Conservation (phyloP, 2,888 invertebrate species). For the Drosophila kambysellisi region DNA sequence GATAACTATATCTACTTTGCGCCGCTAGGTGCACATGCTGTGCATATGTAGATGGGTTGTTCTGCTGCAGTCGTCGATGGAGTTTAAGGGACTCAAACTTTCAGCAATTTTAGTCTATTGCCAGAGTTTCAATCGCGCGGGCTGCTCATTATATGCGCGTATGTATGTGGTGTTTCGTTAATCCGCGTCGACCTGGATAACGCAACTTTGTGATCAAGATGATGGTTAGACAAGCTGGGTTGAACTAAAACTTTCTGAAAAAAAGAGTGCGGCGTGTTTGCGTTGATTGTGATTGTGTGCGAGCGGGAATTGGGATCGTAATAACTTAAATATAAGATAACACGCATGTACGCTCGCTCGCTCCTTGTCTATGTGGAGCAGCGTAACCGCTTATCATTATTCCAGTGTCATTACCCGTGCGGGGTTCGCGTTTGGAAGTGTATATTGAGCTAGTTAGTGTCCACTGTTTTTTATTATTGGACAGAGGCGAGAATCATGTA, state of each 20-base stretch:
- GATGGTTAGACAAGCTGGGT: constrained; percentile 16
- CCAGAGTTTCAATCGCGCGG: constrained; percentile 52
- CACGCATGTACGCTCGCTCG: constrained; percentile 40
- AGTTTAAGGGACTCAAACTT: constrained; percentile 15
- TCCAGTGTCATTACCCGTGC: constrained; percentile 46
- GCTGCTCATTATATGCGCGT: constrained; percentile 2
- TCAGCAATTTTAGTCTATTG: constrained; percentile 52
- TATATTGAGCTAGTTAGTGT: constrained; percentile 44
- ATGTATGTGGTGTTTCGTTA: neutral
- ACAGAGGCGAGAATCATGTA: constrained; percentile 72
- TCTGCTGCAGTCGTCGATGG: constrained; percentile 40
- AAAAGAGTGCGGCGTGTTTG: constrained; percentile 9
- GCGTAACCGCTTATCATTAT: constrained; percentile 58
- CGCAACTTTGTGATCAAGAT: constrained; percentile 18
- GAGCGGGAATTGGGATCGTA: constrained; percentile 47
- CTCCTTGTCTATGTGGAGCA: constrained; percentile 58
- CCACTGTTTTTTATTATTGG: constrained; percentile 20
- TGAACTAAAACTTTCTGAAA: constrained; percentile 15
- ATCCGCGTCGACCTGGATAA: constrained; percentile 10
- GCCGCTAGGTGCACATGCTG: constrained; percentile 22
- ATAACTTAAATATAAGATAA: constrained; percentile 73
- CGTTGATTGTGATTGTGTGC: constrained; percentile 3
- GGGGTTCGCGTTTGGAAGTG: constrained; percentile 48
- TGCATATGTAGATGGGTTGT: constrained; percentile 8
- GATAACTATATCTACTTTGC: constrained; percentile 54